Evolutionary conservation across 2,113 vertebrate genomes (phyloP), one percentile per base, ranked within the genome.

Genomic region (Platysteira castanea): DNA sequence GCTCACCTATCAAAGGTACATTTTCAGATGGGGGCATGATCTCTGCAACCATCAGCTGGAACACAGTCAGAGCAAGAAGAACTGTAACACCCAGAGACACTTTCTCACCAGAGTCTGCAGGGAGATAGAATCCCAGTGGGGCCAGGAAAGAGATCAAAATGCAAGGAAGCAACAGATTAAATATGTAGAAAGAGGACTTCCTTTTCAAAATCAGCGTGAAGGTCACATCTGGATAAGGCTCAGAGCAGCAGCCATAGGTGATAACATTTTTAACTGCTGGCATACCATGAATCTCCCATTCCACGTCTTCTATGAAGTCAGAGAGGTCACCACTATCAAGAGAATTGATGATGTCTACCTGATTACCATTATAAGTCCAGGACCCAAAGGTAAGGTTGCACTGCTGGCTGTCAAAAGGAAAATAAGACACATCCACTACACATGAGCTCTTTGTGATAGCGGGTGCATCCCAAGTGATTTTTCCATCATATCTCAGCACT

Each of bases 331-430:
- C 99, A 0, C 98, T 98, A 95, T 99, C 98, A 98, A 99, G 98
- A 65, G 98, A 98, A 63, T 99, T 98, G 90, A 98, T 98, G 87
- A 99, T 98, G 97, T 99, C 99, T 86, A 99, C 99, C 97, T 99
- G 99, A 90, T 99, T 99, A 79, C 99, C 99, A 33, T 99, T 99
- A 97, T 99, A 99, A 85, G 99, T 99, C 99, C 99, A 99, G 57
- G 99, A 99, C 24, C 99, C 99, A 63, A 99, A 99, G 13, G 99
- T 99, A 69, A 99, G 98, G 90, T 99, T 99, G 97, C 99, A 99
- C 75, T 98, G 98, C 96, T 99, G 99, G 94, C 98, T 98, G 89
- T 99, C 99, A 59, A 99, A 99, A 61, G 99, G 99, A 87, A 99
- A 99, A 93, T 99, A 99, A 85, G 99, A 98, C 39, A 99, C 99